Evolutionary conservation across 2,797 vertebrate genomes (phyloP), one percentile per base, ranked within the genome.

Genomic region (Sebastes goodei): DNA sequence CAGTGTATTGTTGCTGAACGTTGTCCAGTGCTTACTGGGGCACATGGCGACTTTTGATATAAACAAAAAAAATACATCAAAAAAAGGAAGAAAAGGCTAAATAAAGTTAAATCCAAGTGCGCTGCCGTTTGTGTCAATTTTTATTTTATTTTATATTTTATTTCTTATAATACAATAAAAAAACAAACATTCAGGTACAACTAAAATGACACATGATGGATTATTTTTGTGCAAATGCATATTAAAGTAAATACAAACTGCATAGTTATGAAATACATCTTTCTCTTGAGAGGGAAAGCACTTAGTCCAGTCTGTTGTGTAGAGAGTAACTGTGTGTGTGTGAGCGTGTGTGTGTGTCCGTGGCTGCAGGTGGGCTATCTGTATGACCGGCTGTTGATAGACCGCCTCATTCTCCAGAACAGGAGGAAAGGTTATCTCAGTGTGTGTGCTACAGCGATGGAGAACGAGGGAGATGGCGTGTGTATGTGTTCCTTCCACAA

Each of bases 381-480:
- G 92, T 94, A 95, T 96, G 94, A 94, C 94, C 71, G 91, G 95
- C 89, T 92, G 95, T 93, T 96, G 95, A 96, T 94, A 90, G 95
- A 95, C 89, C 64, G 90, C 85, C 68, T 94, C 92, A 93, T 91
- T 94, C 93, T 86, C 84, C 85, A 88, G 83, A 91, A 91, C 88
- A 63, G 80, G 80, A 91, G 85, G 90, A 96, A 96, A 96, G 95
- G 95, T 96, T 94, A 95, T 94, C 93, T 89, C 84, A 66, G 91
- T 88, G 89, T 92, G 88, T 94, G 91, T 88, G 90, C 74, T 61
- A 82, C 81, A 80, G 86, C 69, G 5, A 78, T 69, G 71, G 74
- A 81, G 90, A 92, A 82, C 15, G 64, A 80, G 63, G 33, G 77
- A 63, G 74, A 82, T 49, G 78, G 33, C 63, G 80, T 90, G 90